Evolutionary conservation across 2,888 invertebrate species (phyloP), one percentile per base, ranked within the genome.

Genomic region (Lordiphosa fenestrarum): DNA sequence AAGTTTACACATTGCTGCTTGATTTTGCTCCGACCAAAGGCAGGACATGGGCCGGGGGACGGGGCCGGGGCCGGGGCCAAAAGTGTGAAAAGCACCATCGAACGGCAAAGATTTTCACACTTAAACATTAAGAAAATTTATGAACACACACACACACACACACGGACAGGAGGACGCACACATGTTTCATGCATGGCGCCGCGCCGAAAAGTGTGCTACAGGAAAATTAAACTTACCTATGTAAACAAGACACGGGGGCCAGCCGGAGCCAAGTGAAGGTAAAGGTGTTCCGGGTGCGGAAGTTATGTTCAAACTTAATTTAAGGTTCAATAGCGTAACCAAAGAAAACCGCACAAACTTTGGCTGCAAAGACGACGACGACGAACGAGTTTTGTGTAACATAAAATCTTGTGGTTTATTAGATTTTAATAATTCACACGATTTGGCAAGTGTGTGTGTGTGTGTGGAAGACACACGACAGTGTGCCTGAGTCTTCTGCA

Each of bases 401-500:
- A 86, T 84, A 86, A 87, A 87, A 87, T 87, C 82, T 85, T 87
- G 87, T 87, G 88, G 87, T 88, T 87, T 87, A 87, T 87, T 87
- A 88, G 87, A 87, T 87, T 88, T 87, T 87, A 87, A 87, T 87
- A 87, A 87, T 87, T 87, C 86, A 87, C 87, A 87, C 85, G 85
- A 76, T 72, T 81, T 68, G 47, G 15, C 15, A 53, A 13, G 23
- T 49, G 21, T 53, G 36, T 53, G 35, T 57, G 42, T 39, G 30
- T 42, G 13, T 42, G 49, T 44, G 57, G 53, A 81, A 77, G 84
- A 80, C 73, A 71, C 69, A 73, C 71, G 75, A 71, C 72, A 73
- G 75, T 68, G 52, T 68, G 53, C 50, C 33, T 58, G 54, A 21
- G 37, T 49, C 23, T 35, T 38, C 38, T 49, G 70, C 66, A 71